phyloP scores from a whole-genome alignment of 2,888 invertebrate genomes.

The Troides aeacus region DNA sequence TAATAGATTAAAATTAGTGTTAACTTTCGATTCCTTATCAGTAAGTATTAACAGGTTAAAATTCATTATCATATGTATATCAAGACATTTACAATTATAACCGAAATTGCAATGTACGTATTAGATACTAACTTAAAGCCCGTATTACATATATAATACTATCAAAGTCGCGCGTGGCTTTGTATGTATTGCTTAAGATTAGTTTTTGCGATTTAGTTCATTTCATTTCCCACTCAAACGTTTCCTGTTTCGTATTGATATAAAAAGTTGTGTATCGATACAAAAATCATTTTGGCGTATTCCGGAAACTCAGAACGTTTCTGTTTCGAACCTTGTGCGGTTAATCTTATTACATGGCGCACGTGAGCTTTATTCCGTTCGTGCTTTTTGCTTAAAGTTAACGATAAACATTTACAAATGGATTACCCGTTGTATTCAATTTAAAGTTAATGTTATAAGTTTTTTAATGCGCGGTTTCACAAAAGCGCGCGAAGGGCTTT shows the following conservation, averaged over 20 bases:
- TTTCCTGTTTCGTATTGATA: conserved; percentile 51
- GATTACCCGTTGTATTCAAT: conserved; percentile 33
- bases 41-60: neutral
- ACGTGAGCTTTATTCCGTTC: conserved; percentile 70
- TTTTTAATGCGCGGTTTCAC: conserved; percentile 21
- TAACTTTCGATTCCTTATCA: neutral
- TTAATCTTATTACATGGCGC: conserved; percentile 68
- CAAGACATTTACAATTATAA: conserved; percentile 32
- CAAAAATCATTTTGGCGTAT: conserved; percentile 48
- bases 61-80: neutral
- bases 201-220: conserved; percentile 39
- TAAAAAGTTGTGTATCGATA: conserved; percentile 49
- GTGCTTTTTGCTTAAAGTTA: conserved; percentile 62
- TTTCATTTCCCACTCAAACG: conserved; percentile 46
- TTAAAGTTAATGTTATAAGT: conserved; percentile 29
- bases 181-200: conserved; percentile 52
- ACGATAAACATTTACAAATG: conserved; percentile 51
- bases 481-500: conserved; percentile 6
- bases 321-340: conserved; percentile 52
- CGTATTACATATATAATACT: conserved; percentile 12
- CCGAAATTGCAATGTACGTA: conserved; percentile 48
- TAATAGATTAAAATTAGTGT: neutral
- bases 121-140: conserved; percentile 55
- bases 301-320: conserved; percentile 66
- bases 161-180: conserved; percentile 31